Base-by-base conservation (phyloP, 2,888 invertebrate species). In the Alsophila aescularia region DNA sequence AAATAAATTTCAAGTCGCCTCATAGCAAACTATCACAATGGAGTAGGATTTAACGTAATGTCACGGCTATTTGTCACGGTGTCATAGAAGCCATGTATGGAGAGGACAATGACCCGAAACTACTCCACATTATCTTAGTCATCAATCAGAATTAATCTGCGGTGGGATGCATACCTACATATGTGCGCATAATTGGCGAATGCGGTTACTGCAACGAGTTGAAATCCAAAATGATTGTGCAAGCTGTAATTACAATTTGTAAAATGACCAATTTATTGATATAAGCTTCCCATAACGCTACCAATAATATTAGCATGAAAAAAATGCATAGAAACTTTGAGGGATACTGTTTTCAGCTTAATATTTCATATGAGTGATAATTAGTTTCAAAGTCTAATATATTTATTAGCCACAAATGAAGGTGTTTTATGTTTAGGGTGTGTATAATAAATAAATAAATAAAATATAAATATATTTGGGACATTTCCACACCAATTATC, bases 61-160 rank as follows among this genome's bases (percentile, higher is more conserved):
- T 55, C 50, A 55, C 34, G 50, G 50, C n/a, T 45, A 40, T 55
- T 55, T 16, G 31, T 16, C 40, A 31, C 55, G 45, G 41, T 50
- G 45, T 55, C 45, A 41, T 45, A 55, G 24, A 13, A 41, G 15
- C 12, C 16, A 27, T 37, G 27, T 45, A 29, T 31, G 49, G 41
- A 36, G 52, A 66, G 79, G 73, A 55, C 75, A 72, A 62, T 73
- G 70, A 80, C 77, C 80, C 53, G 49, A 60, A 58, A 52, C 58
- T 59, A 57, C 48, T 62, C 62, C 51, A 62, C 49, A 52, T 51
- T 73, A 73, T 75, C 72, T 68, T 64, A 60, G 69, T 66, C 70
- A 81, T 82, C 79, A 75, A 82, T 82, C 80, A 77, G 75, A 69
- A 74, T 76, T 80, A 79, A 81, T 80, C 70, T 70, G 72, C 64